These are phyloP conservation scores for Branchinecta lynchi DNA, from an alignment of 1,140 invertebrate species.

Conservation along the genomic window DNA sequence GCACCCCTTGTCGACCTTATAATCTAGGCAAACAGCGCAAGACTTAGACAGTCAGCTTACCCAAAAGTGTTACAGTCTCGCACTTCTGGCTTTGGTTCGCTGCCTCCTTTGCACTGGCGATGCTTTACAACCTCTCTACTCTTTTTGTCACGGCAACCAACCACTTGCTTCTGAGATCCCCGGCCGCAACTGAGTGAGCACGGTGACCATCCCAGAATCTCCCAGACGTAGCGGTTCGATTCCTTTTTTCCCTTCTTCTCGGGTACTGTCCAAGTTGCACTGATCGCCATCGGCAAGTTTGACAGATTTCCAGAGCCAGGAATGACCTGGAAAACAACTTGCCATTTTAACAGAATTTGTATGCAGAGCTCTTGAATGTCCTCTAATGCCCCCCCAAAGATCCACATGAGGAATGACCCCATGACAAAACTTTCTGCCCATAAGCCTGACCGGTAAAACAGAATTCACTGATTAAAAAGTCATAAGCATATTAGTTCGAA, in stretches of 20 bases:
- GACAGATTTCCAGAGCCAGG: constrained; percentile 30
- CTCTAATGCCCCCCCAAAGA: too few species aligned
- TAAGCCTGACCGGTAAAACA: too few species aligned
- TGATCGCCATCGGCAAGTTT: constrained; percentile 19
- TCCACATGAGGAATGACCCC: too few species aligned
- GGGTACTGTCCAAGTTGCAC: constrained; percentile 20
- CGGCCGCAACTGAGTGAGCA: constrained; percentile 41
- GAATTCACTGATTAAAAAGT: too few species aligned
- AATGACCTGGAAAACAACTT: constrained; percentile 21
- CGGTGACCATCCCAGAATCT: constrained; percentile 37
- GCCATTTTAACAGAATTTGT: too few species aligned
- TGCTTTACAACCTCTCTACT: constrained; percentile 34
- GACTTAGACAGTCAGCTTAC: constrained; percentile 26
- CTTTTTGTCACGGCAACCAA: constrained; percentile 36
- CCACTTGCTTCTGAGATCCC: constrained; percentile 35
- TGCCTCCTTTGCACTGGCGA: constrained; percentile 33
- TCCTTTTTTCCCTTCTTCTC: constrained; percentile 22
- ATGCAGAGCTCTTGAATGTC: too few species aligned
- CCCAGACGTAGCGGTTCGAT: constrained; percentile 36
- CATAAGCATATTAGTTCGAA: too few species aligned
- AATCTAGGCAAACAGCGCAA: too few species aligned
- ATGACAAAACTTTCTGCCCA: too few species aligned
- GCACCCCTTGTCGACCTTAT: too few species aligned
- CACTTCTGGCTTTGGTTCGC: constrained; percentile 32
- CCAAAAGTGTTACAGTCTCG: constrained; percentile 38